Conservation (phyloP, 2,113 vertebrate genomes). For the Crocuta crocuta region DNA sequence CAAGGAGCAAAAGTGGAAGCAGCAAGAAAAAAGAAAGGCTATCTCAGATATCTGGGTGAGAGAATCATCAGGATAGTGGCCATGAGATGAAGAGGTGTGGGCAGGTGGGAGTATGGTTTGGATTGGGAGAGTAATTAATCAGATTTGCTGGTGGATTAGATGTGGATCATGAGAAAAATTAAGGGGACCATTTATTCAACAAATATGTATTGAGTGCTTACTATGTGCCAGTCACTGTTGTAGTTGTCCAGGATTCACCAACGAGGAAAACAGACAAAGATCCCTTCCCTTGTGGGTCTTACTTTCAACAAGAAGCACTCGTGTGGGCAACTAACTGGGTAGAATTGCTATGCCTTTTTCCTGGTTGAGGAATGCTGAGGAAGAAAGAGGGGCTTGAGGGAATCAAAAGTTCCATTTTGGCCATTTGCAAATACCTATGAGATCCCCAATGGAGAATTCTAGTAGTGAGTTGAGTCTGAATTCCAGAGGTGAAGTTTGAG, state of each 20-base stretch:
- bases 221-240: not conserved
- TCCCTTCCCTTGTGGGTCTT: not conserved
- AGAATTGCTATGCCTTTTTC: not conserved
- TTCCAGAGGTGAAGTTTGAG: not conserved
- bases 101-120: not conserved
- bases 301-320: not conserved
- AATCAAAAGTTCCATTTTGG: not conserved
- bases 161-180: not conserved
- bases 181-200: not conserved
- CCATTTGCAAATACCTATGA: not conserved
- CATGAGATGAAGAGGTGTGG: not conserved
- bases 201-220: not conserved
- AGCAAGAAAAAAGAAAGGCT: not conserved
- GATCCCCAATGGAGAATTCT: not conserved
- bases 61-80: not conserved
- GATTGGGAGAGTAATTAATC: not conserved
- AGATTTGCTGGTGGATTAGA: not conserved
- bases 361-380: not conserved
- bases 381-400: not conserved
- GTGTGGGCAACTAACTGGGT: not conserved
- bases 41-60: not conserved
- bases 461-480: not conserved
- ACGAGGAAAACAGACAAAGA: not conserved
- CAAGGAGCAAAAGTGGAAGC: not conserved
- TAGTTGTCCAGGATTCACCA: not conserved